Conservation (phyloP, 1,140 invertebrate genomes). For the Platyscapa corneri region DNA sequence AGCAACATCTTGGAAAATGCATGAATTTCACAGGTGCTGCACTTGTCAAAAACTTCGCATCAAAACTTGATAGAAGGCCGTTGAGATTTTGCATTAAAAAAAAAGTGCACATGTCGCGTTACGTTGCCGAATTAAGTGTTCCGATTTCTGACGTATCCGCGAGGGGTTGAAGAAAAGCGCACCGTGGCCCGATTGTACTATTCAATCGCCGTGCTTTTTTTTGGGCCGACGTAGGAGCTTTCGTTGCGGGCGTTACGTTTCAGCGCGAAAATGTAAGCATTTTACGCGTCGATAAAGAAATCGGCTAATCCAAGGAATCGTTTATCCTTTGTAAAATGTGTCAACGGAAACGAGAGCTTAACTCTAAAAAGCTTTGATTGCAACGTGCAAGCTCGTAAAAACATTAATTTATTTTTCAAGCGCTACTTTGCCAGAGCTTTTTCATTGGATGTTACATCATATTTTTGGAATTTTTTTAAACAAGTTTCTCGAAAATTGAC, state of each 20-base stretch:
- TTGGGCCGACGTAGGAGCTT: not conserved
- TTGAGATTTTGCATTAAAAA: not conserved
- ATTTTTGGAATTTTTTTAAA: no score
- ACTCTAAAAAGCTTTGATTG: no score
- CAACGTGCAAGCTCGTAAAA: no score
- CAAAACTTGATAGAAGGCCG: not conserved
- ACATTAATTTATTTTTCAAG: no score
- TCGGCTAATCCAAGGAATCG: not conserved
- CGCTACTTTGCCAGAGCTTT: no score
- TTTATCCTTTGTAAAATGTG: not conserved
- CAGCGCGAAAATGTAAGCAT: not conserved
- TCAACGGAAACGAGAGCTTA: no score
- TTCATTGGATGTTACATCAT: no score
- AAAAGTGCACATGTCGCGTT: not conserved
- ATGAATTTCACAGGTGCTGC: not conserved
- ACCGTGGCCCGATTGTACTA: not conserved
- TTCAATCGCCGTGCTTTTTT: not conserved
- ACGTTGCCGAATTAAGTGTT: not conserved
- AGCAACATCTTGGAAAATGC: not conserved
- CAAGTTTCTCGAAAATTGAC: no score
- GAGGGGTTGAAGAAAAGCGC: not conserved
- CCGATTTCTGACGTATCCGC: not conserved
- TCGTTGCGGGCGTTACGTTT: not conserved
- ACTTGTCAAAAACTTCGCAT: not conserved
- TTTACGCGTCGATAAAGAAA: conserved; percentile 11